Evolutionary conservation across 30 jellyfish, hydroid and myxozoan species (phyloP), one percentile per base, ranked within the genome.

Genomic region (Chrysaora quinquecirrha): DNA sequence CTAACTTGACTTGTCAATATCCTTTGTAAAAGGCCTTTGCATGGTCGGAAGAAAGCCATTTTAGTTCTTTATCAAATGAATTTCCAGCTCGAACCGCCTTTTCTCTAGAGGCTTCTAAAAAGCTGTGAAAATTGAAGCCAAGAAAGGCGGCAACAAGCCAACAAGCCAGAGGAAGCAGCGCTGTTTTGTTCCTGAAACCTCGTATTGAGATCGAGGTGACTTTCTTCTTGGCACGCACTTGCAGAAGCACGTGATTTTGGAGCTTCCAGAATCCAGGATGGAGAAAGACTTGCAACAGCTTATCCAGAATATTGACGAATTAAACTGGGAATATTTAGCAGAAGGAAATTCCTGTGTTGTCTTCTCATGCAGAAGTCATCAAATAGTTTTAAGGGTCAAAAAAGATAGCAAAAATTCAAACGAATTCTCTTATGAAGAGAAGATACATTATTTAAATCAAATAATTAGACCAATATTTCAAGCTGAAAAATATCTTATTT

Each of bases 271-370:
- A n/a, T n/a, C n/a, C n/a, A n/a, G n/a, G n/a, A 38, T 38, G 54
- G 54, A 38, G 54, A 38, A 38, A 14, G 14, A 38, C 14, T 38
- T 38, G 14, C 54, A 38, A 38, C 11, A 38, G 10, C 1, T 63
- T 2, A 4, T 1, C 31, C 33, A 78, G 0, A 21, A 23, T 0
- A 30, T 89, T 22, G 90, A 64, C 11, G 33, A 21, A n/a, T 19
- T 21, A 27, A 56, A 75, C 6, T 93, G 98, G 98, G 33, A 21
- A 20, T 93, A 93, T 63, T 66, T 77, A 1, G 97, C 96, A 18
- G 98, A 93, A 68, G 98, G 98, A 2, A 81, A 87, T 61, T 46
- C 84, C 18, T 80, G 88, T 64, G 78, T 93, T 30, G 89, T 93
- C 29, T 73, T 86, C 30, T 35, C 83, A 21, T 47, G 82, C 32